Evolutionary conservation across 2,888 invertebrate genomes (phyloP).

Genomic region (Ophraella communa): DNA sequence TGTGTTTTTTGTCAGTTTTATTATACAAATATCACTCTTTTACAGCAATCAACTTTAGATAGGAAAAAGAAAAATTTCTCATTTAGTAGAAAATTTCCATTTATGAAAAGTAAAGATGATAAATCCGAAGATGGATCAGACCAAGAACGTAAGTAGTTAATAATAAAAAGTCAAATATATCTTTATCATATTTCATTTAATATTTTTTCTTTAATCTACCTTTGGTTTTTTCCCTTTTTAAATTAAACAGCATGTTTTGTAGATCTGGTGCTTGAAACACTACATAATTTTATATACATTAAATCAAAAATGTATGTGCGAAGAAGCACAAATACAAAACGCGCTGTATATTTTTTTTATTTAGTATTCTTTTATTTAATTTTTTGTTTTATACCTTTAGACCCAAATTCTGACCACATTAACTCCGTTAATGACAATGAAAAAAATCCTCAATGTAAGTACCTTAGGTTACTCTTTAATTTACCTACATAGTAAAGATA

Average conservation of each 20-base stretch:
- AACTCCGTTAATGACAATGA: slow-evolving; percentile 59
- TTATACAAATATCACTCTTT: slow-evolving; percentile 41
- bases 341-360: slow-evolving; percentile 24
- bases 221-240: slow-evolving; percentile 1
- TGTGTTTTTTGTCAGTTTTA: background rate
- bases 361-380: slow-evolving; percentile 36
- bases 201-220: background rate
- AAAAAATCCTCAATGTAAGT: slow-evolving; percentile 55
- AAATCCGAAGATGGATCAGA: slow-evolving; percentile 96
- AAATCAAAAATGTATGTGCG: too few relatives aligned
- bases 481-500: background rate
- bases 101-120: slow-evolving; percentile 99
- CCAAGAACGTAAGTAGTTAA: slow-evolving; percentile 91
- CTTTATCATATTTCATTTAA: too few relatives aligned
- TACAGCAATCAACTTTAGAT: slow-evolving; percentile 90
- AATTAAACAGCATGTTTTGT: slow-evolving; percentile 1
- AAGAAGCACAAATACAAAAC: slow-evolving; percentile 12
- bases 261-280: too few relatives aligned
- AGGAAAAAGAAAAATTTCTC: slow-evolving; percentile 98
- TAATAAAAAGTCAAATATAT: too few relatives aligned
- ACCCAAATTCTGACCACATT: slow-evolving; percentile 57
- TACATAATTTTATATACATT: too few relatives aligned
- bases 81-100: slow-evolving; percentile 97
- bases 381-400: slow-evolving; percentile 54
- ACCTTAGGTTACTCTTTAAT: slow-evolving; percentile 37